Base-by-base conservation (phyloP, 2,113 vertebrate genomes). In the Chamaetylas fuelleborni region DNA sequence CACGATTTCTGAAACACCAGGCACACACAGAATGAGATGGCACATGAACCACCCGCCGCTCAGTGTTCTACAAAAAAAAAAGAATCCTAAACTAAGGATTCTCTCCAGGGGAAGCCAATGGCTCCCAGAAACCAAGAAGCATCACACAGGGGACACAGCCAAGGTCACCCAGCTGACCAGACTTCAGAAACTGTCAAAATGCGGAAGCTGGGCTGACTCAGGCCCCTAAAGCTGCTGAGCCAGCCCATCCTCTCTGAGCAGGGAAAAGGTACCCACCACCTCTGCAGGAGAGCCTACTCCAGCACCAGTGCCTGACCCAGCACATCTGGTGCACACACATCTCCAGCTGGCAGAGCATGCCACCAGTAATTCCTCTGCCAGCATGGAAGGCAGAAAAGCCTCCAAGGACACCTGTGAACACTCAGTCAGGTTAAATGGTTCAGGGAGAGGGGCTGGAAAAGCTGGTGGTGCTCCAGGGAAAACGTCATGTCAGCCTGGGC, bases 381-480 rank as follows among this genome's bases (percentile, higher is more conserved):
- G 20, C 23, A 50, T 0, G 1, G 33, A 54, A 42, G 24, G 31
- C 14, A 94, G 24, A 74, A 67, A 57, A 86, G 48, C 86, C 18
- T 53, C 42, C 3, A 5, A 95, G 78, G 67, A 81, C 66, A 81
- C 42, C 29, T 36, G 18, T 6, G 5, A 83, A 90, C 11, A 33
- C 14, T 9, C 36, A 36, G 36, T 54, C 43, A 2, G 29, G 40
- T 76, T 79, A 83, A 92, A 77, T 0, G 6, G 90, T 80, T 83
- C 76, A 88, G 20, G 38, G 43, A 92, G 80, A 83, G 38, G 25
- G 60, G 70, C 33, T 57, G 74, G 64, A 90, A 76, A 85, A 87
- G 88, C 57, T 5, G 0, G 57, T 1, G 0, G 28, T 0, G 0
- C 45, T 93, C 22, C 29, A 16, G 1, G 1, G 22, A 47, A 47